Conservation (phyloP, 2,888 invertebrate genomes). For the Ligdia adustata region DNA sequence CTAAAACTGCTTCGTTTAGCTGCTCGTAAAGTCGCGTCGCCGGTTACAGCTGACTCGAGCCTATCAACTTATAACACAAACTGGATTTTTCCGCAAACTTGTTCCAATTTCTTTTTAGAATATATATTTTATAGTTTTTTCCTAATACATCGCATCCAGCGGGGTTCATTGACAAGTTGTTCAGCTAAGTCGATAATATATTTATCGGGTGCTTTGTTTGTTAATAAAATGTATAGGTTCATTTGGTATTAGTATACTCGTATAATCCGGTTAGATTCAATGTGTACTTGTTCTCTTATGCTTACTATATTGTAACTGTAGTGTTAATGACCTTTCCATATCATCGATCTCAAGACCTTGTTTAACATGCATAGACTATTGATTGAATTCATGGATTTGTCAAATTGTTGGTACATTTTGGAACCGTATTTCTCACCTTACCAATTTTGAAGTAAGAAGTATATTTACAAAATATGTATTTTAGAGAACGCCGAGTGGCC, state of each 20-base stretch:
- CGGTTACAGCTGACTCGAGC: conserved; percentile 7
- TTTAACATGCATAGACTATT: conserved; percentile 1
- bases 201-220: neutral
- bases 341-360: conserved; percentile 9
- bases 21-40: conserved; percentile 11
- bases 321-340: conserved; percentile 6
- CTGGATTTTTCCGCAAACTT: conserved; percentile 25
- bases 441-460: no score
- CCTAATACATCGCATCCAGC: conserved; percentile 3
- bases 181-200: no score
- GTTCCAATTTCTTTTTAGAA: conserved; percentile 26
- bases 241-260: no score
- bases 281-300: conserved; percentile 6
- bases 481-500: no score
- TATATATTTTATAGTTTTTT: conserved; percentile 3
- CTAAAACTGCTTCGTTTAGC: conserved; percentile 12
- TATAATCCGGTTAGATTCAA: no score
- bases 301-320: no score
- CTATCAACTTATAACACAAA: neutral
- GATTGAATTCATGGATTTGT: conserved; percentile 6
- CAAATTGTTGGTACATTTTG: neutral
- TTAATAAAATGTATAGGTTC: no score
- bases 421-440: no score
- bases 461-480: no score
- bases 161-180: conserved; percentile 56